Conservation (phyloP, 2,113 vertebrate species). For the Delphinus delphis region DNA sequence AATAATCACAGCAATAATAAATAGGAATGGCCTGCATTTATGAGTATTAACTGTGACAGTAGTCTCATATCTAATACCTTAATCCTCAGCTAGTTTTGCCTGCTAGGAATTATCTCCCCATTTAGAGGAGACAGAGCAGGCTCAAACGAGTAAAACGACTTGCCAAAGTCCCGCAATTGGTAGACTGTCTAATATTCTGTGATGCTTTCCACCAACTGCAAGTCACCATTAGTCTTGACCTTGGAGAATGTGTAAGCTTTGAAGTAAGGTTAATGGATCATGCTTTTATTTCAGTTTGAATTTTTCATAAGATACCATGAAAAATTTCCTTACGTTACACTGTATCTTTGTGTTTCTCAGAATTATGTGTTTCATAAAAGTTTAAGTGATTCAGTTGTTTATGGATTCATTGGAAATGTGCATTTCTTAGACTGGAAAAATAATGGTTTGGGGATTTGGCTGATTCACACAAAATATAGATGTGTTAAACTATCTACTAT, state of each 20-base stretch:
- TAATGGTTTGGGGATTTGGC: background rate
- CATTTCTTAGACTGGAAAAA: background rate
- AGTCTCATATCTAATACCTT: background rate
- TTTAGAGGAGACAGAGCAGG: background rate
- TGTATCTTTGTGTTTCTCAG: background rate
- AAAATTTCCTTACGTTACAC: background rate
- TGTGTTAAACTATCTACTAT: background rate
- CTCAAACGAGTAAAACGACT: background rate
- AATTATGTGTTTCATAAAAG: conserved; percentile 43
- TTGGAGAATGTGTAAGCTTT: background rate
- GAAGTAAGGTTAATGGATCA: background rate
- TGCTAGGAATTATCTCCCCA: background rate
- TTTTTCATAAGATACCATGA: conserved; percentile 6
- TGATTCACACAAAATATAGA: background rate
- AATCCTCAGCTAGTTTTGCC: conserved; percentile 20
- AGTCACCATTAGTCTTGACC: background rate
- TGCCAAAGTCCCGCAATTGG: background rate
- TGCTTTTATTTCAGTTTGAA: conserved; percentile 37
- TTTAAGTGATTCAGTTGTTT: background rate
- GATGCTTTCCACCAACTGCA: background rate
- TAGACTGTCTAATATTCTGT: background rate
- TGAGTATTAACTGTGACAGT: background rate
- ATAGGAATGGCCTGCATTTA: background rate
- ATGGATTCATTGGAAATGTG: background rate
- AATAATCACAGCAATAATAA: background rate